Evolutionary conservation across 2,888 invertebrate species (phyloP), one percentile per base, ranked within the genome.

Genomic region (Arctia plantaginis): DNA sequence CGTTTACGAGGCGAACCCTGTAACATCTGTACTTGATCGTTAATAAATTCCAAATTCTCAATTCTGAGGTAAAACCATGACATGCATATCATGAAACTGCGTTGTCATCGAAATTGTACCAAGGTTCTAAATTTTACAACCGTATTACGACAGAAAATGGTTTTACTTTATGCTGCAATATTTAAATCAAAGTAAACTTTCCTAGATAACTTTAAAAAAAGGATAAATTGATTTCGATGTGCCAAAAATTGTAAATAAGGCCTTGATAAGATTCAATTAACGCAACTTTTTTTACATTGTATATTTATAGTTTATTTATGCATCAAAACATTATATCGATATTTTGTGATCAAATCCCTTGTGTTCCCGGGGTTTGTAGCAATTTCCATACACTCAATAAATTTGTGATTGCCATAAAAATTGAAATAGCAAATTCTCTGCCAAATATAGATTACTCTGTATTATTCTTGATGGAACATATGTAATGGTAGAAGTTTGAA

Each of bases 401-500:
- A 71, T 71, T 71, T 72, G 35, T 35, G 33, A 75, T 80, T 72
- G 71, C 18, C 75, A 80, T 69, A 65, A 69, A 73, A 67, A 65
- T 33, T 41, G n/a, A n/a, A 73, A 80, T 73, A 23, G 47, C 44
- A 74, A 76, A 81, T 81, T 78, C 65, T 71, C 74, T 76, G 51
- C 76, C 69, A 79, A 78, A 82, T 69, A 67, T 20, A n/a, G 44
- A 65, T 39, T 44, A 27, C 35, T 51, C 41, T 18, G 67, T n/a
- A 64, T 76, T 66, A 74, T 68, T 33, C 62, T 27, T 15, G 23
- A 76, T 55, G 12, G 72, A 78, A 74, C 69, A 8, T 68, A 59
- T 27, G 27, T 41, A 68, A 33, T 71, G 62, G 39, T 73, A 62
- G 68, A 75, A 81, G 71, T 76, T 74, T 68, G 51, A n/a, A 71